A percentile compares a stretch with the other conserved stretches of the same genome.
phyloP scores from a whole-genome alignment of 2,888 invertebrate species.

The Euzophera pinguis region DNA sequence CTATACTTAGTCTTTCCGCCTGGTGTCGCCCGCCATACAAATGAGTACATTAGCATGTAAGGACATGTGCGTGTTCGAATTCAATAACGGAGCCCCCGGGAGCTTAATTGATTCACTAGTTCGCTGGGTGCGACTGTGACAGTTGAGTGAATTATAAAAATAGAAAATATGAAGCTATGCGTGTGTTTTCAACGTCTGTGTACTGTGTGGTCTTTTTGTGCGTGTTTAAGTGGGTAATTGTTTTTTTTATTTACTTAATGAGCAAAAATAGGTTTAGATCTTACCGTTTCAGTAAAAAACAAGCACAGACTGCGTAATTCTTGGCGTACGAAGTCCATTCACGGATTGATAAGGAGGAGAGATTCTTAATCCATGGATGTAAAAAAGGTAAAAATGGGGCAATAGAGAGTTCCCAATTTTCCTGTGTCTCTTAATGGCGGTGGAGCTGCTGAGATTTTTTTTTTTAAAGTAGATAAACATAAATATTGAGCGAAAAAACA shows the following conservation, averaged over 20 bases:
- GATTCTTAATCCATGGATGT: no score
- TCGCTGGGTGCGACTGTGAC: background rate
- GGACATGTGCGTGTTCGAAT: constrained; percentile 6
- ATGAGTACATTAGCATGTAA: constrained; percentile 4
- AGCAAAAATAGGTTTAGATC: no score
- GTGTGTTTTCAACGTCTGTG: background rate
- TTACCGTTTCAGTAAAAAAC: no score
- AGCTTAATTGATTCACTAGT: constrained; percentile 5
- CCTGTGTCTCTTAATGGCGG: no score
- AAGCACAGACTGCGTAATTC: no score
- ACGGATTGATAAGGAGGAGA: no score
- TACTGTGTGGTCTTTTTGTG: background rate
- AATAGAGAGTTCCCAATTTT: no score
- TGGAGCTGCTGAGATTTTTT: no score
- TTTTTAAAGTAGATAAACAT: no score
- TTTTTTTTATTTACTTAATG: background rate
- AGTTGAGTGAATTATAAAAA: background rate
- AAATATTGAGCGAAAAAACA: no score
- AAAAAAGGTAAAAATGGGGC: no score
- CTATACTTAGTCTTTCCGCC: background rate
- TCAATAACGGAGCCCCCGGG: constrained; percentile 1
- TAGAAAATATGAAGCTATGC: background rate
- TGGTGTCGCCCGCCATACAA: background rate
- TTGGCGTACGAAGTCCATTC: no score
- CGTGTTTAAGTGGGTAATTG: background rate